phyloP scores from a whole-genome alignment of 2,797 vertebrate genomes.

The Enteromius afrohamiltoni region DNA sequence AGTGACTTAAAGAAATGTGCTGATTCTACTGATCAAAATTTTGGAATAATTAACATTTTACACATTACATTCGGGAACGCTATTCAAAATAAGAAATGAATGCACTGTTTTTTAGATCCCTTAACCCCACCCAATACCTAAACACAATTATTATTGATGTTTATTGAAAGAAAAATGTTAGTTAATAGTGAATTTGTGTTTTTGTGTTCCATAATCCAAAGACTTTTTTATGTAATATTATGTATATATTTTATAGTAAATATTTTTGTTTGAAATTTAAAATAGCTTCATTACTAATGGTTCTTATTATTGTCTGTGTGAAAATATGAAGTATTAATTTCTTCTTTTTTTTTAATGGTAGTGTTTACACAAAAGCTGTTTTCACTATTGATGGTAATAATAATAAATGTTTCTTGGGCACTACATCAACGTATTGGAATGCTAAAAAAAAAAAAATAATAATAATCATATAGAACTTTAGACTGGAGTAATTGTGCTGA shows the following conservation, averaged over 20 bases:
- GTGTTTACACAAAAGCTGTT: neutral
- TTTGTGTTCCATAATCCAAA: neutral
- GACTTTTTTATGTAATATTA: neutral
- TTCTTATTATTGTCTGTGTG: neutral
- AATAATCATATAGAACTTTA: neutral
- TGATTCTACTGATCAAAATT: neutral
- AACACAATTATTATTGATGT: neutral
- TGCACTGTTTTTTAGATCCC: neutral
- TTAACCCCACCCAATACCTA: neutral
- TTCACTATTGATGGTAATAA: neutral
- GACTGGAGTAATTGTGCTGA: neutral
- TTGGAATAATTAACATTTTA: neutral
- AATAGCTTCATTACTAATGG: neutral
- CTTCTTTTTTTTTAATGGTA: neutral
- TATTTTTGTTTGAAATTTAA: neutral
- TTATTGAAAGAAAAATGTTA: neutral
- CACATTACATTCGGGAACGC: neutral
- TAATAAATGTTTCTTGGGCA: neutral
- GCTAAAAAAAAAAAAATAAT: too few relatives aligned
- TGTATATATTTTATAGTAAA: neutral
- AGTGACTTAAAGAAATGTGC: conserved; percentile 43
- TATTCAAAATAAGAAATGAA: neutral
- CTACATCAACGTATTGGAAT: neutral
- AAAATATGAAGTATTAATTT: neutral
- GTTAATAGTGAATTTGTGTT: neutral